Percentiles rank a stretch among this genome's conserved stretches.
phyloP scores from a whole-genome alignment of 2,888 invertebrate species.

The Microctonus hyperodae region DNA sequence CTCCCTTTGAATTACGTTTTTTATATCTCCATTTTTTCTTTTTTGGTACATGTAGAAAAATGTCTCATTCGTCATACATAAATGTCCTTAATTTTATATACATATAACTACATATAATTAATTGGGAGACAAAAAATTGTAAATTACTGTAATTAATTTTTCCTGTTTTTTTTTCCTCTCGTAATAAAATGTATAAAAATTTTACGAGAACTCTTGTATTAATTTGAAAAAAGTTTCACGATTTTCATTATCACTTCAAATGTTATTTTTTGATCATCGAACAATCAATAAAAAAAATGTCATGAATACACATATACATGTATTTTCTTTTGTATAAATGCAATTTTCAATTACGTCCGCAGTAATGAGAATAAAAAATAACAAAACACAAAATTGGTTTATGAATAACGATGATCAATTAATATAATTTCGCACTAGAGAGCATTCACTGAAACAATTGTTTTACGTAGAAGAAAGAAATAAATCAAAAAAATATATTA shows the following conservation, averaged over 20 bases:
- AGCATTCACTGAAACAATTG: background rate
- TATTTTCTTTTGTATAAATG: background rate
- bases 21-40: no score
- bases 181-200: constrained; percentile 35
- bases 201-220: constrained; percentile 5
- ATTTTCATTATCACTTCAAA: background rate
- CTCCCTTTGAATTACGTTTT: background rate
- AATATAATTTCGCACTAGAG: background rate
- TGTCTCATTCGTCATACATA: background rate
- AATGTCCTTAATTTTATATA: constrained; percentile 19
- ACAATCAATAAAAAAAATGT: background rate
- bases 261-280: background rate
- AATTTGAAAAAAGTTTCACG: background rate
- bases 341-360: no score
- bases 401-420: background rate
- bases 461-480: background rate
- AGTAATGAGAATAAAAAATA: background rate
- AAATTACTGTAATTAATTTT: background rate
- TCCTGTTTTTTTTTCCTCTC: background rate
- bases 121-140: constrained; percentile 15
- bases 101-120: constrained; percentile 30
- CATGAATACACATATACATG: background rate
- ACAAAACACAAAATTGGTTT: background rate
- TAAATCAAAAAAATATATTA: background rate
- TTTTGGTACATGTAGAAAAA: background rate